Percentiles rank a stretch among this genome's conserved stretches.
Conservation (phyloP, 2,113 vertebrate species). For the Pelvicachromis taeniatus region DNA sequence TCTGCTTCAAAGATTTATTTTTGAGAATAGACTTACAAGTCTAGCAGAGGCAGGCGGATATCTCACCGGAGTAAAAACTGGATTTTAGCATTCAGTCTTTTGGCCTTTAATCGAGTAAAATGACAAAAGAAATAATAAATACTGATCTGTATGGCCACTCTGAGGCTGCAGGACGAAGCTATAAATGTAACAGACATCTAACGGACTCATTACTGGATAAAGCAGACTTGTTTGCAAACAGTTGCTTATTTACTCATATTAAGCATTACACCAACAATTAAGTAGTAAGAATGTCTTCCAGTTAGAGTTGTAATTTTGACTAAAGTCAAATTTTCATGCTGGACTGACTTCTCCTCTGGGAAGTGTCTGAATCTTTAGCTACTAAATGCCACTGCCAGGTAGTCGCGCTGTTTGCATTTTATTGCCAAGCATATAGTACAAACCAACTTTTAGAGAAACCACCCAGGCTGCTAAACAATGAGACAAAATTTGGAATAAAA, state of each 20-base stretch:
- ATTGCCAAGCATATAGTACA: not conserved
- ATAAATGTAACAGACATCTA: not conserved
- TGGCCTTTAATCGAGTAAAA: not conserved
- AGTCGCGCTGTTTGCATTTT: not conserved
- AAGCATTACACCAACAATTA: not conserved
- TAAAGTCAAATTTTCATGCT: not conserved
- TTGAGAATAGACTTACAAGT: not conserved
- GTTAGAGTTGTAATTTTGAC: fast-evolving
- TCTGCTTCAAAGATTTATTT: not conserved
- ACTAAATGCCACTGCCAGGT: not conserved
- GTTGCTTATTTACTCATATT: not conserved
- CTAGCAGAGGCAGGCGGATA: not conserved
- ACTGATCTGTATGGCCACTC: not conserved
- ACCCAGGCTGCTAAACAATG: not conserved
- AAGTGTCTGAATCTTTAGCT: not conserved
- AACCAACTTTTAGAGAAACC: not conserved
- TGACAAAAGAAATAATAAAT: not conserved
- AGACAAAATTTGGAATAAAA: not conserved
- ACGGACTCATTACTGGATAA: not conserved
- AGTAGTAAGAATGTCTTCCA: not conserved
- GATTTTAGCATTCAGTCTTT: not conserved
- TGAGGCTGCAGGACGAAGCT: not conserved
- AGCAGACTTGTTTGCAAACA: not conserved
- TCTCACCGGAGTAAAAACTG: not conserved
- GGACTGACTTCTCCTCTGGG: not conserved